Evolutionary conservation across 2,113 vertebrate species (phyloP).

Genomic region (Coregonus clupeaformis): DNA sequence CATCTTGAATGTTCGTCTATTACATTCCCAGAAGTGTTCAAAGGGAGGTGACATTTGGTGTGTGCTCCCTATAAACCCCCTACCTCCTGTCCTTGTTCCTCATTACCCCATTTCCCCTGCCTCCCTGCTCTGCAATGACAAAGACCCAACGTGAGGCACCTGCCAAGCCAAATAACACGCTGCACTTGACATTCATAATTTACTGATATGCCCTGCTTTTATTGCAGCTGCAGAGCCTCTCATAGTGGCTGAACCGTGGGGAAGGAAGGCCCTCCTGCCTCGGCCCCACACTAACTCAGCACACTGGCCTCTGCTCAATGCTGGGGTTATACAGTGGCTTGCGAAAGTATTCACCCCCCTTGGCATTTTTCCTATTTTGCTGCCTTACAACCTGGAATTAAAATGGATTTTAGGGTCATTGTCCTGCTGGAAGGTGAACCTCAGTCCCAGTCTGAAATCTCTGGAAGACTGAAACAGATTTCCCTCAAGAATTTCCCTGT

Average conservation of each 20-base stretch:
- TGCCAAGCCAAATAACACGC: constrained; percentile 65
- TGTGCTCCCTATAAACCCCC: constrained; percentile 28
- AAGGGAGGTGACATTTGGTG: constrained; percentile 71
- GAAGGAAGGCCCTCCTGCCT: constrained; percentile 48
- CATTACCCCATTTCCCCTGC: constrained; percentile 33
- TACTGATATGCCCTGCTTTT: constrained; percentile 73
- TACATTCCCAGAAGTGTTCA: constrained; percentile 56
- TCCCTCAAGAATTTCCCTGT: too few relatives aligned
- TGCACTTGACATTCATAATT: constrained; percentile 79
- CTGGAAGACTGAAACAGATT: too few relatives aligned
- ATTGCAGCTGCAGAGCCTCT: constrained; percentile 65
- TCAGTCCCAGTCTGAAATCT: too few relatives aligned
- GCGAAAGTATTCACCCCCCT: too few relatives aligned
- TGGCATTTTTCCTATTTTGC: too few relatives aligned
- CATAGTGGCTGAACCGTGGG: constrained; percentile 37
- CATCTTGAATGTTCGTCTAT: constrained; percentile 59
- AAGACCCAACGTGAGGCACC: constrained; percentile 41
- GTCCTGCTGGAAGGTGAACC: too few relatives aligned
- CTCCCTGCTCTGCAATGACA: constrained; percentile 48
- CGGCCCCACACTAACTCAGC: constrained; percentile 51
- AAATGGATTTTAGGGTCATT: too few relatives aligned
- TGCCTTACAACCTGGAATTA: too few relatives aligned
- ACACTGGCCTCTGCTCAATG: constrained; percentile 46
- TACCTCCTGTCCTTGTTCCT: constrained; percentile 20
- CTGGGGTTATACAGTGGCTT: constrained; percentile 58